Evolutionary conservation across 2,888 invertebrate species (phyloP), one percentile per base, ranked within the genome.

Genomic region (Proisotoma minuta): DNA sequence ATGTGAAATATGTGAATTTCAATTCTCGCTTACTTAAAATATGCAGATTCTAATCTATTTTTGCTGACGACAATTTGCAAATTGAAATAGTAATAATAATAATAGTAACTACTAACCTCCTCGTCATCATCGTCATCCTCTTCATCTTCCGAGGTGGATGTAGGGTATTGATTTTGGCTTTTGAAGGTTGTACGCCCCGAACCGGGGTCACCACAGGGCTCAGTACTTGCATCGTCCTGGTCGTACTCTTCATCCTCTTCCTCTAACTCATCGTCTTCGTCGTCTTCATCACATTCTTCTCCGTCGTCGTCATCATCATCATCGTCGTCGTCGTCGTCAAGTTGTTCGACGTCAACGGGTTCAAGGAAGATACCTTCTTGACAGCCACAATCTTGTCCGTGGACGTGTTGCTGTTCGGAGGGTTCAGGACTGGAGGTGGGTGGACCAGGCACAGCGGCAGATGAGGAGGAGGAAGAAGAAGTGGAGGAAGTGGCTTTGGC

Each of bases 161-260:
- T 62, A 24, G 66, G 62, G 63, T 8, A 34, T 34, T 8, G 34
- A 34, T 34, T 8, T 10, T 34, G 34, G 34, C 15, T 8, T 34
- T 34, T 8, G 34, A 10, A 15, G 34, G 34, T 34, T 15, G 8
- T 50, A 3, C 50, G 4, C 26, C 50, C 61, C 3, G 58, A 50
- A 22, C 61, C 61, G 22, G 61, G 57, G 8, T 61, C 58, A 43
- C 61, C 66, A 52, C 56, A 56, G 43, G 56, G 56, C 24, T 56
- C 56, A 26, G 56, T 56, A 47, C 59, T 63, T 43, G 66, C 67
- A 50, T 65, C 62, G 29, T 72, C 70, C 34, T 66, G 65, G 47
- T 70, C 72, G 50, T 65, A 70, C 39, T 70, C 69, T 47, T 66
- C 63, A 43, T 70, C 70, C 34, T 69, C 70, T 43, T 70, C 72